Conservation (phyloP, 2,888 invertebrate genomes). For the Pollenia angustigena region DNA sequence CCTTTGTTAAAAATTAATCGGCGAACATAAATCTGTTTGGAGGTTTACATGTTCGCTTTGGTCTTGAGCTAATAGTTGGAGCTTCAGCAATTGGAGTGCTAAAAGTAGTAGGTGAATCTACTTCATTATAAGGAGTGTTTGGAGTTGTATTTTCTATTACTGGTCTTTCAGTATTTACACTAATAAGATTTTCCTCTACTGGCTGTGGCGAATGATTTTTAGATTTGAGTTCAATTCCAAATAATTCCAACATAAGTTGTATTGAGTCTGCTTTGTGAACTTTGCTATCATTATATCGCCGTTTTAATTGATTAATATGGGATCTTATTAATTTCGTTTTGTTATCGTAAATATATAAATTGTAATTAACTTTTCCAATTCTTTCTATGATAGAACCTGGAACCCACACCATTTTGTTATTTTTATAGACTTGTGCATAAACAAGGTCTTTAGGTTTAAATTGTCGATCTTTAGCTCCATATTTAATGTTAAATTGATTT, state of each 20-base stretch:
- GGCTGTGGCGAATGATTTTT: no score
- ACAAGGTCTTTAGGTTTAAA: slow-evolving; percentile 42
- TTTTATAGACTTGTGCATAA: slow-evolving; percentile 20
- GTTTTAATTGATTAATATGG: slow-evolving; percentile 21
- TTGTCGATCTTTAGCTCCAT: slow-evolving; percentile 21
- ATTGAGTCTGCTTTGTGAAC: neutral
- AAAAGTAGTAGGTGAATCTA: no score
- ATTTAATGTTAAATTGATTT: slow-evolving; percentile 16
- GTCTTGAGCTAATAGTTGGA: no score
- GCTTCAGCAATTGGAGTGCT: no score
- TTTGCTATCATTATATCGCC: neutral
- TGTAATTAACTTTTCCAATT: slow-evolving; percentile 4
- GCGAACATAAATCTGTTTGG: no score
- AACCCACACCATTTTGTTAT: slow-evolving; percentile 34
- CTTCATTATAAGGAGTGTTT: no score
- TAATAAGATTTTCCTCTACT: no score
- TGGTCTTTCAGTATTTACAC: no score
- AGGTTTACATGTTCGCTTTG: no score
- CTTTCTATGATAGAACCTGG: neutral
- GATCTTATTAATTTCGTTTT: slow-evolving; percentile 24
- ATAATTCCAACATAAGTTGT: slow-evolving; percentile 16
- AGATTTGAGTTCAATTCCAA: neutral
- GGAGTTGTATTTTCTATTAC: no score
- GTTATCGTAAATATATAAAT: neutral
- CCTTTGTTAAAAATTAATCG: no score